A percentile compares a stretch with the other conserved stretches of the same genome.
phyloP scores from a whole-genome alignment of 2,113 vertebrate species.

The Agapornis roseicollis region DNA sequence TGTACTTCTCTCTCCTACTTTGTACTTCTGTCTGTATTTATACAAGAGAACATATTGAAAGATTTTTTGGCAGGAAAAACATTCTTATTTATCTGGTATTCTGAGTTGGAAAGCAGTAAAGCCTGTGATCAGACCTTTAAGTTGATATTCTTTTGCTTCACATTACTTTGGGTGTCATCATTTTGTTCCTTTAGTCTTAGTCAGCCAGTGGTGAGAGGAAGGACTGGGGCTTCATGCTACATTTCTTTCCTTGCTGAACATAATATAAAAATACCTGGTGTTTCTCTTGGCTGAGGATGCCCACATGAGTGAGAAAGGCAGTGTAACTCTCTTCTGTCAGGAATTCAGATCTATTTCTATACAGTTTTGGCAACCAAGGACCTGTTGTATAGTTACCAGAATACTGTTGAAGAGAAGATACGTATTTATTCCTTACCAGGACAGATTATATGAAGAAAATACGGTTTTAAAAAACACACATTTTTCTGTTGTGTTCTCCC shows the following conservation, averaged over 20 bases:
- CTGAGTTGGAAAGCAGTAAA: background rate
- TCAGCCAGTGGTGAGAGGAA: background rate
- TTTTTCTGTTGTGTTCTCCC: background rate
- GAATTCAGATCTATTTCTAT: slow-evolving; percentile 2
- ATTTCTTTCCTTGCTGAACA: background rate
- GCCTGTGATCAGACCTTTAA: background rate
- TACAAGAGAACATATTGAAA: slow-evolving; percentile 9
- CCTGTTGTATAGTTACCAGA: background rate
- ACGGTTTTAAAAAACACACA: accelerated
- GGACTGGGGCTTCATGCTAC: background rate
- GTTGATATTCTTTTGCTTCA: slow-evolving; percentile 1
- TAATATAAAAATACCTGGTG: background rate
- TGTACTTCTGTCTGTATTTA: background rate
- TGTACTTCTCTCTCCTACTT: background rate
- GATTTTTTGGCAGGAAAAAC: background rate
- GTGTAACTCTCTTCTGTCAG: background rate
- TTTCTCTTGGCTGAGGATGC: background rate
- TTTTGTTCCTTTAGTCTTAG: slow-evolving; percentile 25
- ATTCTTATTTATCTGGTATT: background rate
- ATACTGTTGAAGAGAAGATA: background rate
- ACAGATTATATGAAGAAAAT: background rate
- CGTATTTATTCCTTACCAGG: background rate
- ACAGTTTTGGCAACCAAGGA: background rate
- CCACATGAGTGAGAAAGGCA: background rate
- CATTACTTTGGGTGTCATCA: background rate